phyloP scores from a whole-genome alignment of 2,797 vertebrate species.

The Silurus aristotelis region DNA sequence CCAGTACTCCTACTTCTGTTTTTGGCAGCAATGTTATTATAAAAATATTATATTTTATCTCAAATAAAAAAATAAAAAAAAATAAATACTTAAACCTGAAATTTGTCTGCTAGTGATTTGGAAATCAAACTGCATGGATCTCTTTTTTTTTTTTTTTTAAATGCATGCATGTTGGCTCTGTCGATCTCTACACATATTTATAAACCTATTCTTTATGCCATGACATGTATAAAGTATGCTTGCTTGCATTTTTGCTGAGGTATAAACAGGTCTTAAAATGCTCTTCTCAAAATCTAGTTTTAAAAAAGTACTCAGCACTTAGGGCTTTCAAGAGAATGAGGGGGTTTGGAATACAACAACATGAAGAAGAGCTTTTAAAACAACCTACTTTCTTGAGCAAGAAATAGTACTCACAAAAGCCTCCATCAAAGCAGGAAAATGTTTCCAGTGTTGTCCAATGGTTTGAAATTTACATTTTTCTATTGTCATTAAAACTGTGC shows the following conservation, averaged over 20 bases:
- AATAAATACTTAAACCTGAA: neutral
- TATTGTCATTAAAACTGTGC: neutral
- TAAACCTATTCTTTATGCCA: neutral
- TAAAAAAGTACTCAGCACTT: neutral
- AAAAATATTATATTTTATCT: neutral
- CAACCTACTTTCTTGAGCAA: neutral
- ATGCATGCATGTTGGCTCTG: neutral
- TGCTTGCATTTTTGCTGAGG: neutral
- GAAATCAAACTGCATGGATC: neutral
- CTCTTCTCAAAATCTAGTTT: neutral
- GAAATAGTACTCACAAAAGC: neutral
- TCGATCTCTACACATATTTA: neutral
- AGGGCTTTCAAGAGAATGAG: neutral
- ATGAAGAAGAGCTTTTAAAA: slow-evolving; percentile 1
- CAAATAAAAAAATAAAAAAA: neutral
- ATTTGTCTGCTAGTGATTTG: neutral
- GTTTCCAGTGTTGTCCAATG: neutral
- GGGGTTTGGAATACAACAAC: neutral
- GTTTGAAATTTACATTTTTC: neutral
- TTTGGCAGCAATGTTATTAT: neutral
- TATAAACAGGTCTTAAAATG: neutral
- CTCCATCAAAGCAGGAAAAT: neutral
- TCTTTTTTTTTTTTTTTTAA: neutral
- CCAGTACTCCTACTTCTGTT: neutral
- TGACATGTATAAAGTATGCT: neutral